Base-by-base conservation (phyloP, 2,113 vertebrate species). In the Castor canadensis region DNA sequence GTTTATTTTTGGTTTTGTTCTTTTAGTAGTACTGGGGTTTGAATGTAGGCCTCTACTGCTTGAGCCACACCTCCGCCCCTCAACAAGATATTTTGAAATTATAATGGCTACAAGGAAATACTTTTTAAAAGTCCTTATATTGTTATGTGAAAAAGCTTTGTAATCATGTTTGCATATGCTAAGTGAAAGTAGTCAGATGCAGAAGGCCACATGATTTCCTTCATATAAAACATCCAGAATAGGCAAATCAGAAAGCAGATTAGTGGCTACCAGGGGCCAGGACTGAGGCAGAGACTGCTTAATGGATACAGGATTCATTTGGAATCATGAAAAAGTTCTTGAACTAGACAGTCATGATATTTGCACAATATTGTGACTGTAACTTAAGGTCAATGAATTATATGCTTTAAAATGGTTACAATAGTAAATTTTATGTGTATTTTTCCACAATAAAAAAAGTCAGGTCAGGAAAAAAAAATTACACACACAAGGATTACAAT, bases 51-150 rank as follows among this genome's bases (percentile, higher is more conserved):
- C n/a, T n/a, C n/a, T n/a, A n/a, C n/a, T n/a, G n/a, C n/a, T n/a
- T n/a, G n/a, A n/a, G n/a, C n/a, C n/a, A n/a, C n/a, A n/a, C n/a
- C n/a, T n/a, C n/a, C n/a, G n/a, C n/a, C n/a, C n/a, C n/a, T n/a
- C n/a, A n/a, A n/a, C n/a, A n/a, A n/a, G n/a, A n/a, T n/a, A n/a
- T n/a, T n/a, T n/a, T n/a, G 69, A 94, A 94, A n/a, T 77, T 92
- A 91, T 43, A 73, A 94, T 58, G 86, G 73, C 54, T 81, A 30
- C n/a, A 89, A 83, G 9, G 17, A 93, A 93, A 96, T 40, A 92
- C 15, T 66, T 16, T 32, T 16, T 32, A 77, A 86, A 62, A 58
- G 47, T 13, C 5, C 32, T 77, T 72, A 82, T 19, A 73, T 62
- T 40, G 30, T 73, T 73, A 87, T 30, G 52, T 64, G 40, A 89